Base-by-base conservation (phyloP, 2,888 invertebrate genomes). In the Hymenopus coronatus region DNA sequence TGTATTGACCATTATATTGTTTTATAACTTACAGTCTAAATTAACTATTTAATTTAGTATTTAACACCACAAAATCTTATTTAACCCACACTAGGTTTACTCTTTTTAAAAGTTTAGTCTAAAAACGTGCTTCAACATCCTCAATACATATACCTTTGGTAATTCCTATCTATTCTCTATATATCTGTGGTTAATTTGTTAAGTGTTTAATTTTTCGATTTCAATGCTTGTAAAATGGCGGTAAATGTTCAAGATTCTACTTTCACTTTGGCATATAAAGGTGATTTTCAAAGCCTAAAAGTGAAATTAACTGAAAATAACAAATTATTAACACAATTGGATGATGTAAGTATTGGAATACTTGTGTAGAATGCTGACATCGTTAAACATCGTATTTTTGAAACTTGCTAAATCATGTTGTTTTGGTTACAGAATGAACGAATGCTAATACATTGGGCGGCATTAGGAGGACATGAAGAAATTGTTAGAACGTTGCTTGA, bases 381-480 rank as follows among this genome's bases (percentile, higher is more conserved):
- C 25, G 1, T 1, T 27, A 28, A 83, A 33, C 6, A 7, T 2
- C 7, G 14, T 82, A 4, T 8, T 54, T n/a, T 9, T 33, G 20
- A 84, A 85, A 81, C 28, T 54, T 82, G 40, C 33, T 20, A 81
- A 85, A 46, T 87, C 82, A 88, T 46, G 20, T 87, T 90, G 88
- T 87, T 90, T 91, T 90, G 89, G 82, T 94, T 94, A 40, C 93
- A 97, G 97, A 96, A 96, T 93, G 94, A 94, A 88, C 94, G 97
- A 90, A 94, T 96, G 90, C 94, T 97, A 28, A 93, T 98, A 91
- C 97, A 98, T 92, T 97, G 98, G 97, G 97, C 97, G 82, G 95
- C 96, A 87, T 94, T 97, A 88, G 96, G 97, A 90, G 97, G 97
- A 30, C 96, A 97, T 93, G 94, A 95, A 85, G 96, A 96, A 91